Base-by-base conservation (phyloP, 2,888 invertebrate species). In the Odontocolon sp. region DNA sequence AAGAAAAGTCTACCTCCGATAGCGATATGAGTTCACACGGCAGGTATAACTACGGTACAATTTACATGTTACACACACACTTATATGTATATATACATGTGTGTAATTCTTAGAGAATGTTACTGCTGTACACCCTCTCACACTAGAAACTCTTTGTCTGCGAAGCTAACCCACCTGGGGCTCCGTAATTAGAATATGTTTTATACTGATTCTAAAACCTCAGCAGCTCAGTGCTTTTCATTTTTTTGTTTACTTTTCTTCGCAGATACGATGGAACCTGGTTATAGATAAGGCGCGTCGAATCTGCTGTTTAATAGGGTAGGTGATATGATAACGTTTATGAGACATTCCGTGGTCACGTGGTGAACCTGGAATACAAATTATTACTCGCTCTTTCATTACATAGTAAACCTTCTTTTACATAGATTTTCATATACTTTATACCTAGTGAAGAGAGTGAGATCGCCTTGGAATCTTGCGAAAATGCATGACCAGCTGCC, bases 401-500 rank as follows among this genome's bases (percentile, higher is more conserved):
- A 50, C 26, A 42, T n/a, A 2, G 36, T 6, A n/a, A 8, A 42
- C 42, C 5, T 31, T 18, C 5, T 8, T 3, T n/a, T 14, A 14
- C 33, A n/a, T 33, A 47, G 9, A 47, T 33, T 63, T 21, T 36
- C 23, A 9, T 33, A 47, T 33, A 14, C 33, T 36, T 63, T 63
- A 33, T 47, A 33, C 45, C 11, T 45, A 42, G 61, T 61, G 45
- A 36, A 33, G 63, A 45, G 45, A n/a, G 33, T 33, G 33, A 2
- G 54, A 28, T 16, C 11, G 8, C 26, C 28, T 2, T 16, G 38
- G 38, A 9, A 14, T 31, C 31, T 31, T 31, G 31, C 14, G 33
- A 63, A 63, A 47, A 36, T 11, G 11, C 23, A 33, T 33, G 36
- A 63, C 45, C 52, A 52, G 28, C 23, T 52, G 52, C 28, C 28